These are phyloP conservation scores for Stomatorhinus ivindoensis DNA, from an alignment of 2,113 vertebrate genomes.

Conservation along the genomic window DNA sequence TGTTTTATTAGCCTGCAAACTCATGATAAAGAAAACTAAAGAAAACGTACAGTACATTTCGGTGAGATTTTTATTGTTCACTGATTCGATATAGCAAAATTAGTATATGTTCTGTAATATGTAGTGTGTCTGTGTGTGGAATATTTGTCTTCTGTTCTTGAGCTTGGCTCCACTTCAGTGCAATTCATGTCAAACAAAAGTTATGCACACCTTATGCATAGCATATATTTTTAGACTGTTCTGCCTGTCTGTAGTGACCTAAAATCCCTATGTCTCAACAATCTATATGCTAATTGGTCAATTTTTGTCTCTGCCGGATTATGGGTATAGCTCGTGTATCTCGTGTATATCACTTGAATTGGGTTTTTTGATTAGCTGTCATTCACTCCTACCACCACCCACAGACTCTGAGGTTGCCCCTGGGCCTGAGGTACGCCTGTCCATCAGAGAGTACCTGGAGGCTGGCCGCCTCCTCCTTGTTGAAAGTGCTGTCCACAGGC, in stretches of 20 bases:
- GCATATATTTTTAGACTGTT: background rate
- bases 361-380: background rate
- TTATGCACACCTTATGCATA: background rate
- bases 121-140: background rate
- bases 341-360: background rate
- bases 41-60: too few species aligned
- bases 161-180: background rate
- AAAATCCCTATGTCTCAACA: background rate
- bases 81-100: background rate
- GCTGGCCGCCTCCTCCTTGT: conserved; percentile 85
- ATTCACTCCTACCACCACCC: conserved; percentile 29
- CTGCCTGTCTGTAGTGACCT: background rate
- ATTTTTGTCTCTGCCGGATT: background rate
- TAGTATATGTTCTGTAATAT: background rate
- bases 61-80: background rate
- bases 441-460: conserved; percentile 98
- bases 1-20: too few species aligned
- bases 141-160: background rate
- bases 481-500: conserved; percentile 87
- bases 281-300: background rate
- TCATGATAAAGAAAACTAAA: too few species aligned
- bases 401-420: conserved; percentile 78
- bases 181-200: background rate
- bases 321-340: background rate
- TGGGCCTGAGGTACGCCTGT: conserved; percentile 91